Evolutionary conservation across 2,113 vertebrate species (phyloP).

Genomic region (Arenaria interpres): DNA sequence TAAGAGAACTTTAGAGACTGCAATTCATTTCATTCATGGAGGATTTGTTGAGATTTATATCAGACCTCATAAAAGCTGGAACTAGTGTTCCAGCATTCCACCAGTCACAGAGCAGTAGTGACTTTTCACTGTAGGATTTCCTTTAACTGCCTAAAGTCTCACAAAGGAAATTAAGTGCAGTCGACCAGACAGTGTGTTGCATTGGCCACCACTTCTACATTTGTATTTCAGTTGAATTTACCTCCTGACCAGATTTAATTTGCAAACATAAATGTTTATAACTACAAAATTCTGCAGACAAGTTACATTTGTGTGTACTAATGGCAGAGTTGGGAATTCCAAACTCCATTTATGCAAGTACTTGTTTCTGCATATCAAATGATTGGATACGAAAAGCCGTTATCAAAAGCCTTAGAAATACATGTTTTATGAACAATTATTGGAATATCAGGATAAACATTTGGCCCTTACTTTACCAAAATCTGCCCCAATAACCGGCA

Average conservation of each 20-base stretch:
- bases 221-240: not conserved
- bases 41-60: not conserved
- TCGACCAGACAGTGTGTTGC: not conserved
- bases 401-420: not conserved
- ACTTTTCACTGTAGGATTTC: not conserved
- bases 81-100: not conserved
- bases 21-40: not conserved
- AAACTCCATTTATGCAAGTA: not conserved
- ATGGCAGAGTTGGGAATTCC: not conserved
- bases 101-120: not conserved
- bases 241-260: not conserved
- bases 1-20: not conserved
- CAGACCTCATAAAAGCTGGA: not conserved
- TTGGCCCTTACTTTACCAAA: not conserved
- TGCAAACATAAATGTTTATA: not conserved
- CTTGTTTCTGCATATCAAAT: not conserved
- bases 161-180: conserved; percentile 25
- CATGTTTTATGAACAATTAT: not conserved
- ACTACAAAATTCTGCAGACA: not conserved
- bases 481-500: too few species aligned
- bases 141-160: not conserved
- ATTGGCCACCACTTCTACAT: not conserved
- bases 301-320: rapidly evolving
- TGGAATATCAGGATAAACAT: not conserved
- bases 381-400: not conserved